A percentile compares a stretch with the other conserved stretches of the same genome.
Evolutionary conservation across 2,113 vertebrate genomes (phyloP).

Genomic region (Protomyctophum bolini): DNA sequence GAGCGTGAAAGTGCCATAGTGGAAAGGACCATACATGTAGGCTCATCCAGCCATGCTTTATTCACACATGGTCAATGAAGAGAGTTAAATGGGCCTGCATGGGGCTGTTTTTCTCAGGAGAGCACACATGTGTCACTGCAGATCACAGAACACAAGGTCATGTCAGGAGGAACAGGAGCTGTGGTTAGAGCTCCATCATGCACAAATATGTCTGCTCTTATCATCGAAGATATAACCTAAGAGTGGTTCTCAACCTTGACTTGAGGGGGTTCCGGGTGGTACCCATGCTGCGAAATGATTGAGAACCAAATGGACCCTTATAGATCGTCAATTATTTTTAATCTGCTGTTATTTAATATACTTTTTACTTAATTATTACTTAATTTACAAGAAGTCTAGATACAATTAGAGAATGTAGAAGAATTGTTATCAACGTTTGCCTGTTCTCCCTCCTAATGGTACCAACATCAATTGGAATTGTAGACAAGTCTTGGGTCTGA

Average conservation of each 20-base stretch:
- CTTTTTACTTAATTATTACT: too few species aligned
- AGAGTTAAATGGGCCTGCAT: slow-evolving; percentile 45
- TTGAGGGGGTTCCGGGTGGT: too few species aligned
- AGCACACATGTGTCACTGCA: slow-evolving; percentile 12
- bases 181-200: not conserved
- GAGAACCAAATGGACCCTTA: too few species aligned
- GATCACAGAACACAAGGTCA: slow-evolving; percentile 48
- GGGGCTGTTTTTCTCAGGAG: slow-evolving; percentile 34
- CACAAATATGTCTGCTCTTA: slow-evolving; percentile 19
- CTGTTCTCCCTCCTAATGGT: too few species aligned
- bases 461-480: too few species aligned
- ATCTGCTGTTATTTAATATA: too few species aligned
- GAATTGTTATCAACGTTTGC: too few species aligned
- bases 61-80: slow-evolving; percentile 54
- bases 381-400: too few species aligned
- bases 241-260: not conserved
- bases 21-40: slow-evolving; percentile 23
- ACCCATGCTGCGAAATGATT: too few species aligned
- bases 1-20: slow-evolving; percentile 62
- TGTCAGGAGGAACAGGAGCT: slow-evolving; percentile 29
- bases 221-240: slow-evolving; percentile 5
- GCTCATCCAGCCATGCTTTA: slow-evolving; percentile 45
- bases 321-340: too few species aligned
- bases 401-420: too few species aligned
- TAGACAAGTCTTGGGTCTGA: too few species aligned